Evolutionary conservation across 2,113 vertebrate genomes (phyloP).

Genomic region (Epinephelus lanceolatus): DNA sequence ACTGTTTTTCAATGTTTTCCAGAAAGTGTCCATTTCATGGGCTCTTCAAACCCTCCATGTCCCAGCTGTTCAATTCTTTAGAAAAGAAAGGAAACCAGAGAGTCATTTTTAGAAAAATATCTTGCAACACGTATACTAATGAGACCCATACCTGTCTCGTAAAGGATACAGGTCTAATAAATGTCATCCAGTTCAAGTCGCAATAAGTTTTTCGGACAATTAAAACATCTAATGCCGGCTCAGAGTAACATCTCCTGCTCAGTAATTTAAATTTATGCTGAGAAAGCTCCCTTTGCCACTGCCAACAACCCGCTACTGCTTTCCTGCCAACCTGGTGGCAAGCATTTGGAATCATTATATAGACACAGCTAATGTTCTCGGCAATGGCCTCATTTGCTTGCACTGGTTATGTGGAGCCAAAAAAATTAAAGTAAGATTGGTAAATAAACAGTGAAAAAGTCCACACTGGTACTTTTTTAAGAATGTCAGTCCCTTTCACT

Average conservation of each 20-base stretch:
- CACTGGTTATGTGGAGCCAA: background rate
- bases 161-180: background rate
- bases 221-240: conserved; percentile 38
- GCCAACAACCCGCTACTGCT: conserved; percentile 35
- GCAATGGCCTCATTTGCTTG: conserved; percentile 21
- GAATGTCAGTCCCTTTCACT: background rate
- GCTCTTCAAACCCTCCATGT: background rate
- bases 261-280: conserved; percentile 47
- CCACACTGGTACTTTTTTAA: background rate
- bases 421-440: background rate
- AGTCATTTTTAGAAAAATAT: background rate
- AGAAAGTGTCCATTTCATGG: background rate
- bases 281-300: conserved; percentile 19
- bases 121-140: background rate
- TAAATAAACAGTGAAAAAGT: conserved; percentile 23
- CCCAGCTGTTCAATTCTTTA: background rate
- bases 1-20: background rate
- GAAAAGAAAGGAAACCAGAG: background rate
- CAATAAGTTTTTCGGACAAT: conserved; percentile 21
- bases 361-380: conserved; percentile 29
- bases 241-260: conserved; percentile 31
- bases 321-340: conserved; percentile 48
- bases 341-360: conserved; percentile 35
- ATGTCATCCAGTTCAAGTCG: background rate
- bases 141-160: background rate